phyloP scores from a whole-genome alignment of 2,888 invertebrate species.

The Acheta domesticus region DNA sequence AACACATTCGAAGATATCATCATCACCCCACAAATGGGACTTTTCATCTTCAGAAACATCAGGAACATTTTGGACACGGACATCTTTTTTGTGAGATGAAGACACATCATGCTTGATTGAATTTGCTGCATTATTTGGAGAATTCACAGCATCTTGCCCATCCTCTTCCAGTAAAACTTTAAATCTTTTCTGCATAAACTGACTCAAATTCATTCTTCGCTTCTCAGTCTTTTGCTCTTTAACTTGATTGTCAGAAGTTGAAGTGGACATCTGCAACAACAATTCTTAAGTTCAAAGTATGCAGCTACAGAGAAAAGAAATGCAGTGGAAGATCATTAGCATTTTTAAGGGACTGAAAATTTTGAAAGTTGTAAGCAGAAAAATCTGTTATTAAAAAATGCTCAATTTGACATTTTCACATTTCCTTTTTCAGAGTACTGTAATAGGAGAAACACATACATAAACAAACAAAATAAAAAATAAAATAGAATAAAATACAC shows the following conservation, averaged over 20 bases:
- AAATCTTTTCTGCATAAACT: background rate
- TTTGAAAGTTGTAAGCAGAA: background rate
- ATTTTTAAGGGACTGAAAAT: background rate
- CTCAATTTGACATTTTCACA: background rate
- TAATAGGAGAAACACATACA: background rate
- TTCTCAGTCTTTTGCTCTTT: background rate
- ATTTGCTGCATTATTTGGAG: background rate
- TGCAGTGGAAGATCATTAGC: background rate
- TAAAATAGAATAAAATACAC: background rate
- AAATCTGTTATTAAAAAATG: background rate
- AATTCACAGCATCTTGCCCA: too few species aligned
- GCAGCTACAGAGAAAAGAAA: too few species aligned
- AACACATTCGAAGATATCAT: background rate
- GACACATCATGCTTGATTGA: conserved; percentile 3
- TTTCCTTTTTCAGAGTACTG: background rate
- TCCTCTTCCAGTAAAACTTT: background rate
- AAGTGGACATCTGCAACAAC: too few species aligned
- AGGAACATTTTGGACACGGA: background rate
- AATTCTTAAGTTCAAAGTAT: too few species aligned
- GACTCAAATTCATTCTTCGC: background rate
- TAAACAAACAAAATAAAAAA: background rate
- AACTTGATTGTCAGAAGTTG: background rate
- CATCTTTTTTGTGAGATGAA: background rate
- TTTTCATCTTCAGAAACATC: background rate
- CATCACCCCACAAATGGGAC: conserved; percentile 4